Conservation (phyloP, 2,797 vertebrate genomes). For the Paguma larvata region DNA sequence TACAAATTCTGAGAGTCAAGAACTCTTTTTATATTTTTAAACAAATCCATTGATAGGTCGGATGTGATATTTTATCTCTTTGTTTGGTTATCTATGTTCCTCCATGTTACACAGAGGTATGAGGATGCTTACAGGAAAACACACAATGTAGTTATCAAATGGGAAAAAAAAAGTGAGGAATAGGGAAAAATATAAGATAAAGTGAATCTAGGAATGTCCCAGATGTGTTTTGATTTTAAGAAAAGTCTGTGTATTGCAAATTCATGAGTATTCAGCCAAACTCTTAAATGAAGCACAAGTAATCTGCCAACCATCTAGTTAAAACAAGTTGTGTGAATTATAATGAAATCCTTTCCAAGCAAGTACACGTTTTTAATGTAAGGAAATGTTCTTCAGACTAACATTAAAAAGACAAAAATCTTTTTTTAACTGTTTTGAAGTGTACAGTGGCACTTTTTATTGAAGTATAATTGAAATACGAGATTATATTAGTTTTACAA, state of each 20-base stretch:
- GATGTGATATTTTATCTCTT: neutral
- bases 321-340: constrained; percentile 46
- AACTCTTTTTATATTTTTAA: neutral
- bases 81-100: neutral
- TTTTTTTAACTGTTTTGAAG: neutral
- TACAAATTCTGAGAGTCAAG: neutral
- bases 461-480: neutral
- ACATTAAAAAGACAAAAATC: constrained; percentile 31
- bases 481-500: neutral
- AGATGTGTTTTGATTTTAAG: constrained; percentile 52
- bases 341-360: constrained; percentile 60
- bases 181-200: neutral
- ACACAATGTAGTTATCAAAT: neutral
- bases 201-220: neutral
- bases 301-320: constrained; percentile 54
- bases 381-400: constrained; percentile 51
- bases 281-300: constrained; percentile 59
- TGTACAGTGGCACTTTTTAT: neutral
- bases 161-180: neutral
- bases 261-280: constrained; percentile 46
- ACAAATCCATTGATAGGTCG: neutral
- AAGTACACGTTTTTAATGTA: constrained; percentile 68
- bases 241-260: constrained; percentile 15
- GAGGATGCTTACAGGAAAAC: neutral
- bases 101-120: neutral